Evolutionary conservation across 2,113 vertebrate species (phyloP).

Genomic region (Picathartes gymnocephalus): DNA sequence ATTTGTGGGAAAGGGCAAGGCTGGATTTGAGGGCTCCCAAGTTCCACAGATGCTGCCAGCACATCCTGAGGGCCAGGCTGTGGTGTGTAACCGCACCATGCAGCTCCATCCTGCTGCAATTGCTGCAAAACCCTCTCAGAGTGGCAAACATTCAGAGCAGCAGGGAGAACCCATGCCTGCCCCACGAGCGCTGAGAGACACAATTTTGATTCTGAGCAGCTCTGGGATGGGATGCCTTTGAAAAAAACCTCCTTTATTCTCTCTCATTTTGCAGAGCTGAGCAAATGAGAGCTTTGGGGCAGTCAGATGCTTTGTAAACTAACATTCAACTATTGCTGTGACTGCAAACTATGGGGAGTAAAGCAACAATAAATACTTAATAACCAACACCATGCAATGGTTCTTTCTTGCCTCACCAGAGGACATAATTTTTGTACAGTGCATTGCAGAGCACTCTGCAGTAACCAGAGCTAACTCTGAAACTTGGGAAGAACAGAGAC

Average conservation of each 20-base stretch:
- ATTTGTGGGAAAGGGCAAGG: background rate
- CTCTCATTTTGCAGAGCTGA: background rate
- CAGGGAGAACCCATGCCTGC: background rate
- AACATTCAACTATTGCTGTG: background rate
- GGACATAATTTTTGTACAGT: background rate
- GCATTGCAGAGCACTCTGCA: background rate
- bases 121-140: too few species aligned
- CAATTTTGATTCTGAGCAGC: background rate
- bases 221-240: background rate
- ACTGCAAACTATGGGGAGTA: background rate
- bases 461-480: background rate
- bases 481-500: background rate
- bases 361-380: conserved; percentile 4
- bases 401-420: background rate
- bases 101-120: background rate
- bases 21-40: background rate
- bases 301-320: background rate
- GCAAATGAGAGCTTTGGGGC: background rate
- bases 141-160: background rate
- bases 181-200: background rate
- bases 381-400: background rate
- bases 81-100: fast-evolving
- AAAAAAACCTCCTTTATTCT: background rate
- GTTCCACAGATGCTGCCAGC: background rate
- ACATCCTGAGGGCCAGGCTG: background rate